These are phyloP conservation scores for Periophthalmodon schlosseri DNA, from an alignment of 2,113 vertebrate species.

Conservation along the genomic window DNA sequence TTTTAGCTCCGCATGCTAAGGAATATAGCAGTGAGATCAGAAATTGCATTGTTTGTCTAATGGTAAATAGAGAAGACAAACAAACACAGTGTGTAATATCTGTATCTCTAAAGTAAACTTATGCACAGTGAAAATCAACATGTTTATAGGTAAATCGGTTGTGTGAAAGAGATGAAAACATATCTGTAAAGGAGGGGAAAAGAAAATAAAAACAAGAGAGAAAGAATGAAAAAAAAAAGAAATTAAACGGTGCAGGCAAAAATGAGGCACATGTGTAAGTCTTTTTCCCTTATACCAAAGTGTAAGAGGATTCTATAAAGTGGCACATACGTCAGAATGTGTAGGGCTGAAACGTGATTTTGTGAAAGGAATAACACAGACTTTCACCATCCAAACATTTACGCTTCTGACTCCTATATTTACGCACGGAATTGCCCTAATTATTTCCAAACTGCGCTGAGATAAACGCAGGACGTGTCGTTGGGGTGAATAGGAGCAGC, in stretches of 20 bases:
- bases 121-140: neutral
- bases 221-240: neutral
- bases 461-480: constrained; percentile 62
- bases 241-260: neutral
- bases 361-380: constrained; percentile 26
- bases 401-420: constrained; percentile 8
- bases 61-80: neutral
- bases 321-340: neutral
- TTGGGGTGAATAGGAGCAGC: constrained; percentile 50
- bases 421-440: constrained; percentile 27
- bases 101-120: neutral
- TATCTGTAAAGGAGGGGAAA: neutral
- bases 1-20: neutral
- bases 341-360: constrained; percentile 10
- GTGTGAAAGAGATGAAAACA: neutral
- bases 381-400: constrained; percentile 25
- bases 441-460: constrained; percentile 30
- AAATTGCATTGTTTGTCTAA: neutral
- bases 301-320: neutral
- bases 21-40: too few species aligned
- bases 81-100: neutral
- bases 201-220: neutral
- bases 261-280: neutral
- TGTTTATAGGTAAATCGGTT: neutral
- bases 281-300: neutral